Evolutionary conservation across 2,113 vertebrate species (phyloP).

Genomic region (Phaetusa simplex): DNA sequence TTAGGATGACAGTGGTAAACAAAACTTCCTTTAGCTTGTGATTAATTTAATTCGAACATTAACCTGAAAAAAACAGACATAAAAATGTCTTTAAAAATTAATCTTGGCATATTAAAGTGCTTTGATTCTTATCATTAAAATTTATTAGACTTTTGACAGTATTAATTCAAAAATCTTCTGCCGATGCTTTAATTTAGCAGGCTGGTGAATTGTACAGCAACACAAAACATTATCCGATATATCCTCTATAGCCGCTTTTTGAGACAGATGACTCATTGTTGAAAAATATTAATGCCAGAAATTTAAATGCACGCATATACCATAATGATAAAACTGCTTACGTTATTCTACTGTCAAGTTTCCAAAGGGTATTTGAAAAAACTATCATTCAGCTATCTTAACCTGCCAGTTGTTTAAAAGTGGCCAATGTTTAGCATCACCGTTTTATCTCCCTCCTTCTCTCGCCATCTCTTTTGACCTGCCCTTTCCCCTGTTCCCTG

Average conservation of each 20-base stretch:
- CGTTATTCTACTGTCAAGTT: background rate
- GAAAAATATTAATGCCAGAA: background rate
- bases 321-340: background rate
- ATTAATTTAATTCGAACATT: background rate
- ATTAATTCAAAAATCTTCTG: constrained; percentile 42
- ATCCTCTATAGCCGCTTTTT: background rate
- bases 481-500: background rate
- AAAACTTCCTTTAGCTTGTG: background rate
- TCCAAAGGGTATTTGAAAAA: background rate
- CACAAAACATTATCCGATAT: background rate
- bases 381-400: background rate
- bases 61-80: background rate
- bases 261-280: background rate
- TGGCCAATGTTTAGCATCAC: background rate
- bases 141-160: constrained; percentile 23
- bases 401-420: background rate
- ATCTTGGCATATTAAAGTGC: background rate
- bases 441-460: background rate
- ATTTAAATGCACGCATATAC: background rate
- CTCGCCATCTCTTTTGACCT: background rate
- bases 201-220: background rate
- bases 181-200: background rate
- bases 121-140: constrained; percentile 24
- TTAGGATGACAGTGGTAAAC: background rate
- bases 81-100: constrained; percentile 11